A percentile compares a stretch with the other conserved stretches of the same genome.
Conservation (phyloP, 2,888 invertebrate species). For the Lypha dubia region DNA sequence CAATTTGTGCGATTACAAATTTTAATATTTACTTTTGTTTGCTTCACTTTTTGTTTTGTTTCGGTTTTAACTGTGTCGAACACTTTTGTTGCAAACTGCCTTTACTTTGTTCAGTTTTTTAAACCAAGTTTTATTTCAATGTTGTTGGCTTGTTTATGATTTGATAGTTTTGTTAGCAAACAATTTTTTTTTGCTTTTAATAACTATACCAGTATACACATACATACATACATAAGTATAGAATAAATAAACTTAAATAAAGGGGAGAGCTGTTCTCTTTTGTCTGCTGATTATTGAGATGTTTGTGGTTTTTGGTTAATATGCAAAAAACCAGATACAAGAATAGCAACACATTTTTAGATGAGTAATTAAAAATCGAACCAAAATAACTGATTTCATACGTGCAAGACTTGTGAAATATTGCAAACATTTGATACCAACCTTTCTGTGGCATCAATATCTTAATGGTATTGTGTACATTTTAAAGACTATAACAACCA, state of each 20-base stretch:
- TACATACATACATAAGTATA: too few relatives aligned
- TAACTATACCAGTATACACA: too few relatives aligned
- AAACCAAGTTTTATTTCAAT: slow-evolving; percentile 22
- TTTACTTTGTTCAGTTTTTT: slow-evolving; percentile 11
- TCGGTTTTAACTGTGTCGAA: slow-evolving; percentile 43
- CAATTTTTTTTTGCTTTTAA: not conserved
- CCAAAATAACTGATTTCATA: not conserved
- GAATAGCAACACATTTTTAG: not conserved
- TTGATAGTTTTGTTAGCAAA: slow-evolving; percentile 14
- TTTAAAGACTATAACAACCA: too few relatives aligned
- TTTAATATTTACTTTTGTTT: slow-evolving; percentile 14
- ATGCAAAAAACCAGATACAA: not conserved
- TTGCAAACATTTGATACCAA: too few relatives aligned
- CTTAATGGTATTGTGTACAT: too few relatives aligned
- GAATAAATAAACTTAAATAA: slow-evolving; percentile 2
- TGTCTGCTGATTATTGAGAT: not conserved
- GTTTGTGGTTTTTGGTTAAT: slow-evolving; percentile 1
- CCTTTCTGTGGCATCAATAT: too few relatives aligned
- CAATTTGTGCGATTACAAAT: slow-evolving; percentile 5
- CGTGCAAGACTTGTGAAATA: too few relatives aligned
- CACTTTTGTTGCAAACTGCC: slow-evolving; percentile 35
- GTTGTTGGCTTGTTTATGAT: not conserved
- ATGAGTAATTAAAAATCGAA: slow-evolving; percentile 6
- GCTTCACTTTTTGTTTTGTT: slow-evolving; percentile 38
- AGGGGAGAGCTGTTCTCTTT: not conserved